Conservation (phyloP, 2,888 invertebrate genomes). For the Sceliomorpha sp. region DNA sequence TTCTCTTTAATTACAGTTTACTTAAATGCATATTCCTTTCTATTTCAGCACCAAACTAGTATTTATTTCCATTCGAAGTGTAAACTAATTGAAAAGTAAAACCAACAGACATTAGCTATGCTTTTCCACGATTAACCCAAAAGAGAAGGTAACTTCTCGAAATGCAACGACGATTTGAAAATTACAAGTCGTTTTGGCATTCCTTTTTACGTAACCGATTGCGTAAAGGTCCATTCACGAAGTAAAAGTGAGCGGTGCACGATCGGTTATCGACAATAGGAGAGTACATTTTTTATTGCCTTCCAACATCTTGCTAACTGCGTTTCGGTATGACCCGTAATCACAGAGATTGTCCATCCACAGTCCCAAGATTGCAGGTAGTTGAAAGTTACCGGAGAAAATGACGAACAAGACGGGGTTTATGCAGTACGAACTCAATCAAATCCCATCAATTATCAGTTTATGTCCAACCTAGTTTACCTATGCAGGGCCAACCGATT, state of each 20-base stretch:
- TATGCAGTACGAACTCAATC: constrained; percentile 62
- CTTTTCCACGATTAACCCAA: no score
- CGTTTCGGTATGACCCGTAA: constrained; percentile 18
- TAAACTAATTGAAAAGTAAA: no score
- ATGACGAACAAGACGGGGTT: constrained; percentile 26
- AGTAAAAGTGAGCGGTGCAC: not conserved
- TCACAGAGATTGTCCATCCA: constrained; percentile 25
- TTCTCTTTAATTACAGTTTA: no score
- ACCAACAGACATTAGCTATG: no score
- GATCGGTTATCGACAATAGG: not conserved
- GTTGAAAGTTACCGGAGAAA: constrained; percentile 48
- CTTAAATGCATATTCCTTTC: no score
- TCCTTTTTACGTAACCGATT: constrained; percentile 26
- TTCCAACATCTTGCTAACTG: constrained; percentile 17
- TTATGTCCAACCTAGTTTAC: constrained; percentile 58
- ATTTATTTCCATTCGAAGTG: no score
- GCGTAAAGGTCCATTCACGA: constrained; percentile 9
- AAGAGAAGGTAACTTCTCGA: not conserved
- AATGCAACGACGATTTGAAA: constrained; percentile 17
- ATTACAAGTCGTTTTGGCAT: constrained; percentile 33
- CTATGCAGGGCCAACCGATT: constrained; percentile 48
- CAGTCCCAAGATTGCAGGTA: constrained; percentile 8
- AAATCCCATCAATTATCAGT: constrained; percentile 72
- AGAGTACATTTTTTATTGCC: constrained; percentile 12
- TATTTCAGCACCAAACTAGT: no score